phyloP scores from a whole-genome alignment of 2,797 vertebrate species.

The Coracias cyanogaster region DNA sequence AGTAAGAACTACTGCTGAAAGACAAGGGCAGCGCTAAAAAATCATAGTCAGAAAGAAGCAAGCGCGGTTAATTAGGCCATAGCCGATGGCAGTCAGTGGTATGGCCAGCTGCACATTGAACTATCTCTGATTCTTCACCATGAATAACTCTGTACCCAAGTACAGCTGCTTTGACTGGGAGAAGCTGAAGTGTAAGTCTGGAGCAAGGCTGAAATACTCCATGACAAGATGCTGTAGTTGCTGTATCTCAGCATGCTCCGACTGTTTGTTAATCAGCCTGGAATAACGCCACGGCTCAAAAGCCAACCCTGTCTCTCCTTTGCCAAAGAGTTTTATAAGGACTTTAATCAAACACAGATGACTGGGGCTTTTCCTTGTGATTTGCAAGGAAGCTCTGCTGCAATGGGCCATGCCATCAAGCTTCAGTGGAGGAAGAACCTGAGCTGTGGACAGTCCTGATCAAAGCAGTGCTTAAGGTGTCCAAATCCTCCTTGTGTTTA shows the following conservation, averaged over 20 bases:
- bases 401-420: rapidly evolving
- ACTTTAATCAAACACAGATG: background rate
- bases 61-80: background rate
- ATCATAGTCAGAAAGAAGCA: background rate
- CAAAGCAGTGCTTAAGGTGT: background rate
- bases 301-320: background rate
- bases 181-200: background rate
- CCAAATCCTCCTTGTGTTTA: background rate
- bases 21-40: background rate
- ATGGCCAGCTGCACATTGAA: background rate
- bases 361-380: background rate
- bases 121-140: background rate
- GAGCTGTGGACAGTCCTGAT: background rate
- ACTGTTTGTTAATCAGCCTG: background rate
- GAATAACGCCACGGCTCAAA: background rate
- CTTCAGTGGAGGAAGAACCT: background rate
- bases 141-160: background rate
- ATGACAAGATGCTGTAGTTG: background rate
- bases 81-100: background rate
- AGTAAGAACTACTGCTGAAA: background rate
- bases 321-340: conserved; percentile 2
- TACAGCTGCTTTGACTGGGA: background rate
- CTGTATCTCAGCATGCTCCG: rapidly evolving
- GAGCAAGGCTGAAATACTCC: background rate
- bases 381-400: background rate